Evolutionary conservation across 2,113 vertebrate species (phyloP).

Genomic region (Alosa alosa): DNA sequence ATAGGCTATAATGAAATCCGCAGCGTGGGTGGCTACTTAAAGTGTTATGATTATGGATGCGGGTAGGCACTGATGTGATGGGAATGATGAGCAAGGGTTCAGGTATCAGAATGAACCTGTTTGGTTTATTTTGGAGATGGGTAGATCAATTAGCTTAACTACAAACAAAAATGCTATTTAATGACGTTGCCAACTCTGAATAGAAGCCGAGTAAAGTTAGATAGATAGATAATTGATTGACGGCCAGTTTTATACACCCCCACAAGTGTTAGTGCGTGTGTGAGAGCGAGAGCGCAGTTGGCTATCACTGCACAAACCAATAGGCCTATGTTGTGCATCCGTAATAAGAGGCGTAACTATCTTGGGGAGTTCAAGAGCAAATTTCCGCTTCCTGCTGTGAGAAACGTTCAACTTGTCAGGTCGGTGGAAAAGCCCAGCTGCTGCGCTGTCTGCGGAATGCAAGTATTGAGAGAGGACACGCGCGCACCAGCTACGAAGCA

Average conservation of each 20-base stretch:
- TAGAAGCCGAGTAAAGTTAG: background rate
- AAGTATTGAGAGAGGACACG: background rate
- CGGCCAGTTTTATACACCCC: no score
- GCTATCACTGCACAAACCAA: background rate
- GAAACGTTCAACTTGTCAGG: constrained; percentile 30
- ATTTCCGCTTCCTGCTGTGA: constrained; percentile 46
- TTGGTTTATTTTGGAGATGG: background rate
- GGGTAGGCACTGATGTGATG: background rate
- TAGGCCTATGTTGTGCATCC: background rate
- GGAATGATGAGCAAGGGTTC: background rate
- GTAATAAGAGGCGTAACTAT: constrained; percentile 23
- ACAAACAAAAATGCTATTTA: background rate
- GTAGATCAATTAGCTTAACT: background rate
- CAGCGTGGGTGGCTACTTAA: constrained; percentile 26
- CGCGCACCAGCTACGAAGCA: background rate
- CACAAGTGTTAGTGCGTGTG: no score
- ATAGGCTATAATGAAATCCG: background rate
- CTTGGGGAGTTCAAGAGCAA: constrained; percentile 8
- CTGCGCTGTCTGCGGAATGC: background rate
- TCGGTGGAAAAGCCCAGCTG: constrained; percentile 8
- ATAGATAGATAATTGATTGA: no score
- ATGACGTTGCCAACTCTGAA: background rate
- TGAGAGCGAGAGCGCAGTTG: background rate
- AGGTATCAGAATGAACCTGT: background rate
- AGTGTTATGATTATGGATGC: constrained; percentile 15